phyloP scores from a whole-genome alignment of 2,888 invertebrate species.

The Pandemis corylana region DNA sequence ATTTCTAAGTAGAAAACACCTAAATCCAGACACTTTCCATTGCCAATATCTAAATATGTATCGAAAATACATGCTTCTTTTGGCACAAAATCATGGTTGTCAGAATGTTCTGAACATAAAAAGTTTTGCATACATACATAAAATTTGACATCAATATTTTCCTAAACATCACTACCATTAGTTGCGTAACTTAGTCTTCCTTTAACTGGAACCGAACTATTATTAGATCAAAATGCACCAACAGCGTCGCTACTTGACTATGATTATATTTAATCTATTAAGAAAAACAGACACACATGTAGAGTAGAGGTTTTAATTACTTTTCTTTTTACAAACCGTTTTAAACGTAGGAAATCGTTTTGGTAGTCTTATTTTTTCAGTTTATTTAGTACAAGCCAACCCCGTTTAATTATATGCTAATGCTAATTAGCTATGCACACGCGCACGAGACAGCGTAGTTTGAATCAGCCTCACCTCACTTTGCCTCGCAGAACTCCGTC shows the following conservation, averaged over 20 bases:
- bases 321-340: background rate
- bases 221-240: slow-evolving; percentile 39
- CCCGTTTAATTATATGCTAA: too few relatives aligned
- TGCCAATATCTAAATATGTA: background rate
- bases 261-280: slow-evolving; percentile 24
- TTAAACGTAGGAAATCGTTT: background rate
- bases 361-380: background rate
- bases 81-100: background rate
- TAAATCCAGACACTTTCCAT: background rate
- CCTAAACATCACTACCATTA: slow-evolving; percentile 20
- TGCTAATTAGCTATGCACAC: too few relatives aligned
- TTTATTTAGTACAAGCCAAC: background rate
- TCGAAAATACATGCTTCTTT: background rate
- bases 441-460: too few relatives aligned
- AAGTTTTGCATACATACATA: too few relatives aligned
- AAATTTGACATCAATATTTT: slow-evolving; percentile 19
- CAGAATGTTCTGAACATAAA: background rate
- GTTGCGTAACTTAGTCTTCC: slow-evolving; percentile 25
- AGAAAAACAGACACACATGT: slow-evolving; percentile 22
- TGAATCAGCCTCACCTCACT: too few relatives aligned
- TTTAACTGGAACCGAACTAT: slow-evolving; percentile 25
- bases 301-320: slow-evolving; percentile 17
- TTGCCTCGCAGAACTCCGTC: too few relatives aligned
- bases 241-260: slow-evolving; percentile 28
- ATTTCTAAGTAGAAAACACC: background rate